Base-by-base conservation (phyloP, 2,888 invertebrate genomes). In the Apoderus coryli region DNA sequence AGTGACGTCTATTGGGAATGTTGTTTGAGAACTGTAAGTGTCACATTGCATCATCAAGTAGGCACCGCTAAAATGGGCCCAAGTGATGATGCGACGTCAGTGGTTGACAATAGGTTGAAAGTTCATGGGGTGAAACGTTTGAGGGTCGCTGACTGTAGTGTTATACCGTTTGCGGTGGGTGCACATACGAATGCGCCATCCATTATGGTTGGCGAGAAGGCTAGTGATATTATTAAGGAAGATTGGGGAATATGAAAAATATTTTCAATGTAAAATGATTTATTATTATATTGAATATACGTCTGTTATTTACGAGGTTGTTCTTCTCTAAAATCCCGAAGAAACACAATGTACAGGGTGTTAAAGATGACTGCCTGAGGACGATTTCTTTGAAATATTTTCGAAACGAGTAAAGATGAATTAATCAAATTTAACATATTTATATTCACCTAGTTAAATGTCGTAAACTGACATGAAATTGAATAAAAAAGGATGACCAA, bases 151-250 rank as follows among this genome's bases (percentile, higher is more conserved):
- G 78, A 78, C 44, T 72, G 72, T 14, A 74, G 76, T 37, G 60
- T 78, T 14, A 73, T 78, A 50, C 77, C 77, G 1, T 57, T 61
- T 27, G 64, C 76, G 7, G 62, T 72, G 25, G 69, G 70, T 4
- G 68, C 72, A 1, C 76, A 77, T 48, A 75, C 75, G 0, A 69
- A 69, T 32, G 75, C 73, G 1, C 70, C 71, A 2, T 68, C 72
- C 1, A 67, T 76, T 16, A 76, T 77, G 76, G 67, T 76, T 14
- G 78, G 71, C 0, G 78, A 79, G 55, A 77, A 74, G 26, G 76
- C 66, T 3, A 65, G 76, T 0, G 75, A 72, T 48, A 59, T 73
- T 52, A 67, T 76, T 29, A 68, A 64, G 40, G 47, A 49, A 19
- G 54, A 57, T 29, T 72, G 70, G 70, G 43, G 44, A n/a, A n/a